Percentiles rank a stretch among this genome's conserved stretches.
phyloP scores from a whole-genome alignment of 2,797 vertebrate genomes.

The Okamejei kenojei region DNA sequence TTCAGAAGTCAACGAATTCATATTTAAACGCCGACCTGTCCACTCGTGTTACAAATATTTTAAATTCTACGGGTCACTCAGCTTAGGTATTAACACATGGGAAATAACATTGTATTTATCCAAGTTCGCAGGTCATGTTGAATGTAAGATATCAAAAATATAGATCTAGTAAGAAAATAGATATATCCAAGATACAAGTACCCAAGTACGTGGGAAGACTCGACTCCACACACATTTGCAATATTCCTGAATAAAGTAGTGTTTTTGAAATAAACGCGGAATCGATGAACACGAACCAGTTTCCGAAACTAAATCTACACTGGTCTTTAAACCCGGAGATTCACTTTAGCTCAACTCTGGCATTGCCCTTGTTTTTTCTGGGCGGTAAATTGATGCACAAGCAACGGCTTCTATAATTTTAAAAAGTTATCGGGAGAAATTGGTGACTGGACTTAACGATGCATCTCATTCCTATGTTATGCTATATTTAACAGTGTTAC shows the following conservation, averaged over 20 bases:
- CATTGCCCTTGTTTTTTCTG: not conserved
- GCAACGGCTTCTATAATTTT: not conserved
- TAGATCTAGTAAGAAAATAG: not conserved
- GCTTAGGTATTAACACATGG: not conserved
- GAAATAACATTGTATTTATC: not conserved
- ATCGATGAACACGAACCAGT: not conserved
- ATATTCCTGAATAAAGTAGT: too few relatives aligned
- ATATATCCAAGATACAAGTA: not conserved
- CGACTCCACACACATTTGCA: too few relatives aligned
- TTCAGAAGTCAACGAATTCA: not conserved
- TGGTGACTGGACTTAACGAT: not conserved
- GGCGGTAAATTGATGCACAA: not conserved
- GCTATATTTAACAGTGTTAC: not conserved
- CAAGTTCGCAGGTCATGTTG: not conserved
- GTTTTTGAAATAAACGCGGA: not conserved
- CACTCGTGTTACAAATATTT: not conserved
- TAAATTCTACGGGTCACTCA: not conserved
- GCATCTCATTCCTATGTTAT: not conserved
- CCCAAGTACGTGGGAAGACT: not conserved
- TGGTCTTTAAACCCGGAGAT: not conserved
- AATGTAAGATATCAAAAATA: not conserved
- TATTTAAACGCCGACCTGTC: not conserved
- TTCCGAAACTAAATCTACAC: not conserved
- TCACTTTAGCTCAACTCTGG: not conserved
- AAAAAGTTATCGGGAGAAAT: not conserved